Evolutionary conservation across 2,797 vertebrate genomes (phyloP).

Genomic region (Semotilus atromaculatus): DNA sequence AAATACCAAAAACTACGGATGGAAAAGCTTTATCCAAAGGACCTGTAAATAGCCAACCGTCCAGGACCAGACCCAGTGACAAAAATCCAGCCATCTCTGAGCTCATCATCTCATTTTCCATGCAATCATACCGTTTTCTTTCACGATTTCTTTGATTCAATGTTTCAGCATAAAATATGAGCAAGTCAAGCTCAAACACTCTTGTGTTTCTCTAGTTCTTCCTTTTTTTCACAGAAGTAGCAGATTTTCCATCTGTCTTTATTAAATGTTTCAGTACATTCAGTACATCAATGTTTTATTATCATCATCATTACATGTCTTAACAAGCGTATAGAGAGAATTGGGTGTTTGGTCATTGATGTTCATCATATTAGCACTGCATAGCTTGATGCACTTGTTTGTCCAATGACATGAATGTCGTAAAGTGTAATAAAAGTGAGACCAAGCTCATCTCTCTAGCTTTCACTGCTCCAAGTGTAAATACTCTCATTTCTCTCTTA

Average conservation of each 20-base stretch:
- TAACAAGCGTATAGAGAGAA: neutral
- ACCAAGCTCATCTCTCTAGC: conserved; percentile 26
- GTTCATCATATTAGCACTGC: conserved; percentile 18
- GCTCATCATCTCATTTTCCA: conserved; percentile 61
- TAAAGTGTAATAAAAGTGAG: conserved; percentile 21
- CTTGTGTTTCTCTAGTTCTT: conserved; percentile 13
- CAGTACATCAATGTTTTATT: no score
- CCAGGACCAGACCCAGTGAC: conserved; percentile 75
- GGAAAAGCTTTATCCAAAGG: conserved; percentile 95
- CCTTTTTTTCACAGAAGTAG: conserved; percentile 7
- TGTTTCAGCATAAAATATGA: conserved; percentile 19
- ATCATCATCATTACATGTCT: conserved; percentile 38
- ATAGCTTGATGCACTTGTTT: conserved; percentile 24
- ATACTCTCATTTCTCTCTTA: conserved; percentile 37
- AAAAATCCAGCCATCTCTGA: conserved; percentile 61
- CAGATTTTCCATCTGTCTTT: neutral
- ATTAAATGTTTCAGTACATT: neutral
- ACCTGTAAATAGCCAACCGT: conserved; percentile 87
- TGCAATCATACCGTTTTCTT: conserved; percentile 59
- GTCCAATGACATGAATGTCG: conserved; percentile 23
- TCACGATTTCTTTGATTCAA: conserved; percentile 18
- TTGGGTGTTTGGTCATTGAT: conserved; percentile 17
- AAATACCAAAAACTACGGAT: conserved; percentile 87
- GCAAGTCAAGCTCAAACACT: neutral
- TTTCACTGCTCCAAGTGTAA: conserved; percentile 23